Evolutionary conservation across 2,888 invertebrate species (phyloP).

Genomic region (Ophioninae sp.): DNA sequence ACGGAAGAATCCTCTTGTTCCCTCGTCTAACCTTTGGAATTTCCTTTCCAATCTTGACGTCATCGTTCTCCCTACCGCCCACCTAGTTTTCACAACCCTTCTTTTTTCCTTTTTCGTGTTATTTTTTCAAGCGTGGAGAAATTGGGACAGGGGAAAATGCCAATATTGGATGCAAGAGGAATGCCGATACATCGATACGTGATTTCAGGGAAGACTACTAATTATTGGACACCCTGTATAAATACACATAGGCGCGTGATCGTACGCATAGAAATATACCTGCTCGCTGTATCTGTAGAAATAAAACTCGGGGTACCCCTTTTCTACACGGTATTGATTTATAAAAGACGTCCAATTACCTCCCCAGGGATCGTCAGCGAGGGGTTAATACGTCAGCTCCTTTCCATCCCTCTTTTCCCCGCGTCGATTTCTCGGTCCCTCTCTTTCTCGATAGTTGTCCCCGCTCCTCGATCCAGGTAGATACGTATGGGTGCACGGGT

Average conservation of each 20-base stretch:
- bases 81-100: no score
- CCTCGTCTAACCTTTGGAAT: no score
- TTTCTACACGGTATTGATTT: slow-evolving; percentile 71
- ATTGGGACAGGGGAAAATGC: no score
- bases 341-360: slow-evolving; percentile 71
- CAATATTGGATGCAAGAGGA: no score
- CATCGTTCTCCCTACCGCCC: no score
- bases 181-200: no score
- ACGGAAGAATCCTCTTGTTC: not conserved
- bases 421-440: slow-evolving; percentile 34
- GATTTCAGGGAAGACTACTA: not conserved
- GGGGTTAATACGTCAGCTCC: slow-evolving; percentile 59
- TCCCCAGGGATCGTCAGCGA: slow-evolving; percentile 59
- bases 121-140: no score
- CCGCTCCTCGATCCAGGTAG: slow-evolving; percentile 28
- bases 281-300: slow-evolving; percentile 51
- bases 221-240: slow-evolving; percentile 33
- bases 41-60: no score
- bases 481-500: slow-evolving; percentile 61
- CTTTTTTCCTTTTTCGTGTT: no score
- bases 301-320: slow-evolving; percentile 65
- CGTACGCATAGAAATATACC: slow-evolving; percentile 44
- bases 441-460: slow-evolving; percentile 29
- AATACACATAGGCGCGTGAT: not conserved
- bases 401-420: slow-evolving; percentile 51